Base-by-base conservation (phyloP, 2,888 invertebrate genomes). In the Dioctria linearis region DNA sequence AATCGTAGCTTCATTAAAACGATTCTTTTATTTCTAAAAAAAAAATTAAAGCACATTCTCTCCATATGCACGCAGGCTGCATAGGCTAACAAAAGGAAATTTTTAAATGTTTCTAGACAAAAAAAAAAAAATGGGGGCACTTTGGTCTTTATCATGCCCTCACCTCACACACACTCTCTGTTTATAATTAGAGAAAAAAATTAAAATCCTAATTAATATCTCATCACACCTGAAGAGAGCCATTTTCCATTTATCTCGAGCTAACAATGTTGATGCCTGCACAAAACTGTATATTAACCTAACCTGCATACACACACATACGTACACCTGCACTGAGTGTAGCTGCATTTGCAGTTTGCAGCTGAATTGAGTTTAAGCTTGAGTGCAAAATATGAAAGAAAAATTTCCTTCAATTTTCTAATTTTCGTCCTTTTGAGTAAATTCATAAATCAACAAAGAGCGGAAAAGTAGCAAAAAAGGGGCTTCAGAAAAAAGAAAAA, bases 401-500 rank as follows among this genome's bases (percentile, higher is more conserved):
- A 51, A 73, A 73, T 57, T 57, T 25, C 73, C 59, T 57, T 73
- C 43, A 73, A 73, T 73, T 73, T 57, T 73, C 73, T 73, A 73
- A 73, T 73, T 73, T 73, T 69, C 39, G n/a, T 49, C 73, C 25
- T 59, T 69, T 51, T 5, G 57, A 25, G 73, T n/a, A 25, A 25
- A 42, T 73, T 57, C 57, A 54, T 42, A 73, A 59, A 57, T 40
- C 73, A 73, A 42, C 73, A 73, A 25, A 40, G 42, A 57, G 57
- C 73, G 59, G 57, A 59, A 73, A 54, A 73, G 73, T 59, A 57
- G 57, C 57, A 73, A 57, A 73, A 57, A 6, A 42, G 42, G 9
- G 59, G 5, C 2, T 25, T 1, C 13, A 37, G 6, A 25, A 49
- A 49, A 43, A 42, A 6, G 11, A 71, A 71, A 37, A 11, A 66